Conservation (phyloP, 2,888 invertebrate genomes). For the Eupithecia subumbrata region DNA sequence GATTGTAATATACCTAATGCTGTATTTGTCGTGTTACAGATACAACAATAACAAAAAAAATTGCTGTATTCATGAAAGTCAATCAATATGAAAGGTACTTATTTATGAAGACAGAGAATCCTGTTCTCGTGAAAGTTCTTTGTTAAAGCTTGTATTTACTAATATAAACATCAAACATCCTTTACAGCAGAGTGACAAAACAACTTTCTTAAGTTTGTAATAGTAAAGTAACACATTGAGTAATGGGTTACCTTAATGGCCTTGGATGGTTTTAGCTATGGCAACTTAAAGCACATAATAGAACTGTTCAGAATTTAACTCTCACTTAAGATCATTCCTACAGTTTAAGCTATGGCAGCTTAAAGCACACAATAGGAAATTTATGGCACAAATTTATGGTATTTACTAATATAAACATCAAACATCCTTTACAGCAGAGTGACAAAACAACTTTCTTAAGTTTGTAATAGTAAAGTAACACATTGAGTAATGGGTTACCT, state of each 20-base stretch:
- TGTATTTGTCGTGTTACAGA: no score
- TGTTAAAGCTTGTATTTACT: slow-evolving; percentile 24
- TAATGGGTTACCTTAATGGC: not conserved
- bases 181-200: not conserved
- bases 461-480: slow-evolving; percentile 5
- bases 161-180: slow-evolving; percentile 31
- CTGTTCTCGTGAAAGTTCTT: not conserved
- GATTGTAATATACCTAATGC: no score
- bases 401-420: slow-evolving; percentile 26
- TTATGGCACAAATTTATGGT: no score
- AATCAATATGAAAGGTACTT: not conserved
- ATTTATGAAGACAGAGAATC: not conserved
- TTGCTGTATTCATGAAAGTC: not conserved
- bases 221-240: not conserved
- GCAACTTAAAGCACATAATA: no score
- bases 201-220: slow-evolving; percentile 7
- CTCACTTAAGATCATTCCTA: no score
- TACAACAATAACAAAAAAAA: no score
- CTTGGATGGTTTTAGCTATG: not conserved
- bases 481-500: not conserved
- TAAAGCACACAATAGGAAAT: no score
- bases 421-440: slow-evolving; percentile 21
- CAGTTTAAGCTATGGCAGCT: no score
- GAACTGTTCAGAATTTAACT: no score
- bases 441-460: slow-evolving; percentile 1